Evolutionary conservation across 2,113 vertebrate genomes (phyloP).

Genomic region (Colius striatus): DNA sequence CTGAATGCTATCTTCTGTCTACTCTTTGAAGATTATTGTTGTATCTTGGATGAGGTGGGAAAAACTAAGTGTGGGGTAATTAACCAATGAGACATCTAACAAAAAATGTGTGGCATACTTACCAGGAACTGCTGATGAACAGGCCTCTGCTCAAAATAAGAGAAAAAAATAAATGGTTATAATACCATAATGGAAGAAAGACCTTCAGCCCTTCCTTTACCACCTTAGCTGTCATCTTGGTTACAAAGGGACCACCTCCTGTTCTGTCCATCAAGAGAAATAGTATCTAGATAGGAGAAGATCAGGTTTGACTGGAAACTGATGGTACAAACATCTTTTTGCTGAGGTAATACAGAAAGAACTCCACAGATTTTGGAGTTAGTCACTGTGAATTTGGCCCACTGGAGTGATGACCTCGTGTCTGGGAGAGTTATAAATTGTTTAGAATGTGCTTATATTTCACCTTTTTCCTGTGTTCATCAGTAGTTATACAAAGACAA

Average conservation of each 20-base stretch:
- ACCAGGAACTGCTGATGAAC: conserved; percentile 86
- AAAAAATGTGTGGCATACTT: conserved; percentile 13
- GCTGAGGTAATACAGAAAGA: not conserved
- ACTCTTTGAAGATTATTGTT: not conserved
- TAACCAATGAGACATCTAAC: not conserved
- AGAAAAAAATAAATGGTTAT: conserved; percentile 8
- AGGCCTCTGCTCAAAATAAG: conserved; percentile 80
- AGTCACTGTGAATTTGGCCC: not conserved
- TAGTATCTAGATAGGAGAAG: rapidly evolving
- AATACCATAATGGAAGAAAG: not conserved
- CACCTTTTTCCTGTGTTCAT: rapidly evolving
- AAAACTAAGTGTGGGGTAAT: not conserved
- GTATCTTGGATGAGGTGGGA: not conserved
- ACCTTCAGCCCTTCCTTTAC: not conserved
- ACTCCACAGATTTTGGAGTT: not conserved
- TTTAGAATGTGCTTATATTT: not conserved
- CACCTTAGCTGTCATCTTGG: not conserved
- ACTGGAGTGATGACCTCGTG: not conserved
- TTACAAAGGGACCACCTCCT: not conserved
- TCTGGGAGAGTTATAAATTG: not conserved
- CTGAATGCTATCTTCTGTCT: not conserved
- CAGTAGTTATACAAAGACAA: not conserved
- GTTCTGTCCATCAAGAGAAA: not conserved
- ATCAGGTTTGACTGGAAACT: not conserved
- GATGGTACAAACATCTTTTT: not conserved